phyloP scores from a whole-genome alignment of 2,113 vertebrate species.

The Sorex araneus region DNA sequence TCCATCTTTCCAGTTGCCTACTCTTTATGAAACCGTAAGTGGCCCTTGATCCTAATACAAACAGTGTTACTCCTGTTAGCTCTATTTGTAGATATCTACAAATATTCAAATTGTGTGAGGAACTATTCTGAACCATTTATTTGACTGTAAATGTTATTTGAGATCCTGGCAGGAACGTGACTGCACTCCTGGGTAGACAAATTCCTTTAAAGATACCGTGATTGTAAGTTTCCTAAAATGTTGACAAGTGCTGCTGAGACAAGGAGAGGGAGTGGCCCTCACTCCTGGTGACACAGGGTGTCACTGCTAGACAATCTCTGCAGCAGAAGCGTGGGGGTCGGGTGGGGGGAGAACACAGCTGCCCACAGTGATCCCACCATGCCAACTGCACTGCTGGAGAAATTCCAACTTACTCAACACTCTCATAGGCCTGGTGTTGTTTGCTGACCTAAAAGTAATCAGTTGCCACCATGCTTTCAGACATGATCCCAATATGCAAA shows the following conservation, averaged over 20 bases:
- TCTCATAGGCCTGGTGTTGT: neutral
- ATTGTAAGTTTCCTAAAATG: conserved; percentile 1
- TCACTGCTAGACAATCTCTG: neutral
- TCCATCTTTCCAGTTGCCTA: neutral
- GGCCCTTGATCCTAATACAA: neutral
- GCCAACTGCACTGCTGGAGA: neutral
- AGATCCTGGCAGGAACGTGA: neutral
- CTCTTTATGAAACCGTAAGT: neutral
- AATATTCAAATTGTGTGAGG: neutral
- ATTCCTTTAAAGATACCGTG: neutral
- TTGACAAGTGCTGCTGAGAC: neutral
- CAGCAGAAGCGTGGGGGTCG: too few relatives aligned
- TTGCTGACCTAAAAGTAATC: conserved; percentile 52
- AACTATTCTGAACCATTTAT: neutral
- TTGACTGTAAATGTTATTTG: neutral
- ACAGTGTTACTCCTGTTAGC: neutral
- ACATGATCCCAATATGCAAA: conserved; percentile 63
- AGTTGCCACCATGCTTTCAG: conserved; percentile 20
- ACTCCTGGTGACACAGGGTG: neutral
- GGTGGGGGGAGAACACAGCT: neutral
- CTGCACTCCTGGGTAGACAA: neutral
- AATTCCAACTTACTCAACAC: neutral
- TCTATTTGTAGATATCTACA: neutral
- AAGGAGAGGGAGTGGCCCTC: neutral
- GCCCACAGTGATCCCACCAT: neutral